These are phyloP conservation scores for Macaca nemestrina DNA, from an alignment of 2,113 vertebrate genomes.

Conservation along the genomic window DNA sequence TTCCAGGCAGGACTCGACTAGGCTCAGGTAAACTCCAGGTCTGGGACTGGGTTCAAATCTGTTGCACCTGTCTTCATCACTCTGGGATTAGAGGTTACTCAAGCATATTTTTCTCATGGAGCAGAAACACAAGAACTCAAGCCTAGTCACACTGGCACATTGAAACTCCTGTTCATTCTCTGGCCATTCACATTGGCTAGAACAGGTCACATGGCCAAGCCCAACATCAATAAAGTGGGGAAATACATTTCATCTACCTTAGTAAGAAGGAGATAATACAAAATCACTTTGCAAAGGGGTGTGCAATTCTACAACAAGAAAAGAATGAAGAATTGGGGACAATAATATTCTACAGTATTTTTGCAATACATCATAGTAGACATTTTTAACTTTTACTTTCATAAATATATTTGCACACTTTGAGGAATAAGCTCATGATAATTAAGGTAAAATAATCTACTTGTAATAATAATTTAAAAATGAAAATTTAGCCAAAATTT, in stretches of 20 bases:
- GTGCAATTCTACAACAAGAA: background rate
- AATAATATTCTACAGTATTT: background rate
- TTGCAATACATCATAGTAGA: background rate
- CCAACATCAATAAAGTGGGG: background rate
- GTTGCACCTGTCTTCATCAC: background rate
- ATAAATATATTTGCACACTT: constrained; percentile 12
- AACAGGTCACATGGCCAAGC: background rate
- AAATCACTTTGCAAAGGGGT: background rate
- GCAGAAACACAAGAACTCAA: background rate
- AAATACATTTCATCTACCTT: background rate
- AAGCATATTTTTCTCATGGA: background rate
- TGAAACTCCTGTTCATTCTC: background rate
- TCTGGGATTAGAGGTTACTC: background rate
- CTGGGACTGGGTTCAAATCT: background rate
- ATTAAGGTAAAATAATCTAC: background rate
- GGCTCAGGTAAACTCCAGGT: background rate
- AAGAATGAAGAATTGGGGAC: background rate
- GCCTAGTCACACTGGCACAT: background rate
- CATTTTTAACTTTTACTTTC: background rate
- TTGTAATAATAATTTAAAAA: constrained; percentile 3
- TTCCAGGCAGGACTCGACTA: background rate
- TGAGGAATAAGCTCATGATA: background rate
- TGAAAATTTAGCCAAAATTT: constrained; percentile 12
- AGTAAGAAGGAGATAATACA: background rate
- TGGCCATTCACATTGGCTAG: background rate